Evolutionary conservation across 2,113 vertebrate genomes (phyloP).

Genomic region (Amphiprion ocellaris): DNA sequence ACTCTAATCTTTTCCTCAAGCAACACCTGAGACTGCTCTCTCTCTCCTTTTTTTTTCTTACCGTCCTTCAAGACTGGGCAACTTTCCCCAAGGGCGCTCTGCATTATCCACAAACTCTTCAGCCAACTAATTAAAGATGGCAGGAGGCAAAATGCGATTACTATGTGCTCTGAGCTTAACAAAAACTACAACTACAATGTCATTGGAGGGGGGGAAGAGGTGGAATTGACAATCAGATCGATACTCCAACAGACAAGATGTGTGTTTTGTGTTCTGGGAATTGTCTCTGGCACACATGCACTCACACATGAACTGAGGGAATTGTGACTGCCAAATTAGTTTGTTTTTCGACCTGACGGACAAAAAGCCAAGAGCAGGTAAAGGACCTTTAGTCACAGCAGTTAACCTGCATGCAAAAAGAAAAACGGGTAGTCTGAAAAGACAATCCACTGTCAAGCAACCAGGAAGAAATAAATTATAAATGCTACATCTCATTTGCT

Average conservation of each 20-base stretch:
- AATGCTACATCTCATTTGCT: too few relatives aligned
- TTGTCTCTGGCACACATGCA: background rate
- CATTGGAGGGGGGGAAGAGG: conserved; percentile 12
- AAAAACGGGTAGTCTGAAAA: background rate
- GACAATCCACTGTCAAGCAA: background rate
- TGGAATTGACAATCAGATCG: conserved; percentile 30
- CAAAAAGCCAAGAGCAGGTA: conserved; percentile 17
- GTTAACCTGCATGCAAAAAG: background rate
- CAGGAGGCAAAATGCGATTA: conserved; percentile 62
- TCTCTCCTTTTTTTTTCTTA: background rate
- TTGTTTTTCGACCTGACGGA: conserved; percentile 8
- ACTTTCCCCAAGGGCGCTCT: conserved; percentile 61
- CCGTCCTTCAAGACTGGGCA: conserved; percentile 64
- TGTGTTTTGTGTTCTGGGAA: conserved; percentile 8
- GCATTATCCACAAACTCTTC: conserved; percentile 66
- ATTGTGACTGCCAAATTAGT: conserved; percentile 1
- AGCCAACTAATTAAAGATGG: conserved; percentile 72
- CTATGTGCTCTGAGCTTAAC: conserved; percentile 39
- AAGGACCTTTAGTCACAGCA: conserved; percentile 6
- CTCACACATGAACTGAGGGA: background rate
- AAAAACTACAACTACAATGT: conserved; percentile 58
- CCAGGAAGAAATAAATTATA: background rate
- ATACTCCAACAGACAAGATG: conserved; percentile 44
- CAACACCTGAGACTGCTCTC: conserved; percentile 52
- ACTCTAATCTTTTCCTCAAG: conserved; percentile 65